Evolutionary conservation across 2,888 invertebrate genomes (phyloP).

Genomic region (Rambutsinella grinnellia): DNA sequence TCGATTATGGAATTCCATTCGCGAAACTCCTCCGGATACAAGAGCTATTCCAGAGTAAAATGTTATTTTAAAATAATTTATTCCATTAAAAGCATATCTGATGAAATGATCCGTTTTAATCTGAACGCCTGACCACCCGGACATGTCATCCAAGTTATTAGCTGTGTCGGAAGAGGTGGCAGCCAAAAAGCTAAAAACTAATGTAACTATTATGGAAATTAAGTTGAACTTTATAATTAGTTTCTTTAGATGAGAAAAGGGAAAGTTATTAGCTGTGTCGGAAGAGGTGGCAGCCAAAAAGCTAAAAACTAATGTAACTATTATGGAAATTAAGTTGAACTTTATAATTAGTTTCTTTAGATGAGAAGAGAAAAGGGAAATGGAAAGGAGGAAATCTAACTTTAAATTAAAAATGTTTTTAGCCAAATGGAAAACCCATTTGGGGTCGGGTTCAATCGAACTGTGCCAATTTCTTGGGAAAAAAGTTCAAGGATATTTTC

Average conservation of each 20-base stretch:
- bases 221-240: slow-evolving; percentile 34
- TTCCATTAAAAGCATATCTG: not conserved
- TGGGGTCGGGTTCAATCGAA: too few relatives aligned
- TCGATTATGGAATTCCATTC: not conserved
- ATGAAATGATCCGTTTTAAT: slow-evolving; percentile 3
- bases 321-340: slow-evolving; percentile 63
- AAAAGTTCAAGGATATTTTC: too few relatives aligned
- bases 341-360: slow-evolving; percentile 2
- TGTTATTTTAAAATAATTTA: too few relatives aligned
- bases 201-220: slow-evolving; percentile 65
- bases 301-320: slow-evolving; percentile 61
- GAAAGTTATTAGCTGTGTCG: slow-evolving; percentile 12
- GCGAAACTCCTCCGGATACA: not conserved
- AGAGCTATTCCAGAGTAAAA: too few relatives aligned
- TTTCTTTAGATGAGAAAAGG: too few relatives aligned
- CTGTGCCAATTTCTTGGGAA: not conserved
- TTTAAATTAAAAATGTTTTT: too few relatives aligned
- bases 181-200: slow-evolving; percentile 36
- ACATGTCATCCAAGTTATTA: slow-evolving; percentile 27
- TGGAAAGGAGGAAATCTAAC: too few relatives aligned
- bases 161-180: slow-evolving; percentile 45
- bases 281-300: slow-evolving; percentile 36
- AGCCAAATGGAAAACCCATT: too few relatives aligned
- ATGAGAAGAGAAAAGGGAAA: too few relatives aligned
- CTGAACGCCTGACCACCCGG: slow-evolving; percentile 34